Evolutionary conservation across 2,888 invertebrate species (phyloP), one percentile per base, ranked within the genome.

Genomic region (Orthonevra nobilis): DNA sequence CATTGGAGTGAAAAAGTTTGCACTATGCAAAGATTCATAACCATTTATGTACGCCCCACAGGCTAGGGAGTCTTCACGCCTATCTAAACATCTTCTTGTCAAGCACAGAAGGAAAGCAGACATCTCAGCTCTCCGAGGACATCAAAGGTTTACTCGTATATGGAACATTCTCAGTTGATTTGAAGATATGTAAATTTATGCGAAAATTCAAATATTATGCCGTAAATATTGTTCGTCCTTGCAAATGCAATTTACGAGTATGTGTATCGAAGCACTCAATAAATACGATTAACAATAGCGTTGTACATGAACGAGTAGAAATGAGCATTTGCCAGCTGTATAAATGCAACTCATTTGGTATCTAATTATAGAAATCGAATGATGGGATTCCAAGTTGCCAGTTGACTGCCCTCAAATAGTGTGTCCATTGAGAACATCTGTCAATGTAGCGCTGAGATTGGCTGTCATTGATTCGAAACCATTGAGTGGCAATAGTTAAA

Each of bases 331-430:
- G 36, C 2, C 15, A 2, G 1, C 14, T 14, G 34, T 6, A 34
- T 3, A 14, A 1, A 20, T 50, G 3, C 1, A 17, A 20, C 36
- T 52, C 28, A n/a, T 38, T 56, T 19, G 2, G 7, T 48, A 46
- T 56, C 38, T 30, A 46, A 68, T 68, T 48, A 56, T 36, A 30
- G 34, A 28, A 58, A 56, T 68, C 32, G 46, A 48, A 60, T 58
- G 32, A 50, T 58, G 32, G 36, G 42, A 66, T 56, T 46, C n/a
- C n/a, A n/a, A n/a, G n/a, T n/a, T n/a, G n/a, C n/a, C n/a, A n/a
- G n/a, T n/a, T n/a, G n/a, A n/a, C n/a, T n/a, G n/a, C n/a, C n/a
- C n/a, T n/a, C n/a, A n/a, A n/a, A n/a, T 42, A 26, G 36, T 10
- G 38, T 19, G 14, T 40, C 3, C 30, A 19, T 23, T 23, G 23